A percentile compares a stretch with the other conserved stretches of the same genome.
Evolutionary conservation across 1,140 invertebrate genomes (phyloP).

Genomic region (Drosophila auraria): DNA sequence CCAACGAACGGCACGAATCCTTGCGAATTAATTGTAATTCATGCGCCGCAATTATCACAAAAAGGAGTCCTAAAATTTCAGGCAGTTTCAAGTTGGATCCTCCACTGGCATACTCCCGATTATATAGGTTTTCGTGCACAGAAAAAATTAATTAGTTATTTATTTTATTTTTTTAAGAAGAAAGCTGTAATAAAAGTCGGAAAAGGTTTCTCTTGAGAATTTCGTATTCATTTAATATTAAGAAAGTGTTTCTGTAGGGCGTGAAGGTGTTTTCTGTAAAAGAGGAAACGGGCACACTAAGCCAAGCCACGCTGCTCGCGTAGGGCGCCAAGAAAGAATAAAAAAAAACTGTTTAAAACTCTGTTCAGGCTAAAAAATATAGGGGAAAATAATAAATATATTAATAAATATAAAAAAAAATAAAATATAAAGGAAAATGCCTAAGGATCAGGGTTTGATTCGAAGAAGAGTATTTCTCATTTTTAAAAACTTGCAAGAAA

Average conservation of each 20-base stretch:
- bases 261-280: background rate
- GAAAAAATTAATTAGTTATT: too few species aligned
- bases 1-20: conserved; percentile 64
- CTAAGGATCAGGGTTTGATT: too few species aligned
- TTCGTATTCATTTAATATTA: background rate
- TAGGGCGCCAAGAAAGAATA: too few species aligned
- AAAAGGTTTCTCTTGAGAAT: too few species aligned
- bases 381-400: too few species aligned
- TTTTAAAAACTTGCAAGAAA: background rate
- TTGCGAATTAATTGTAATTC: conserved; percentile 83
- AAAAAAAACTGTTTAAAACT: too few species aligned
- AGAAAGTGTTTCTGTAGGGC: background rate
- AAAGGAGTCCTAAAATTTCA: conserved; percentile 28
- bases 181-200: background rate
- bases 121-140: conserved; percentile 1
- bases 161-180: too few species aligned
- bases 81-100: conserved; percentile 39
- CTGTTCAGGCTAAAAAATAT: too few species aligned
- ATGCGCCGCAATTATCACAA: conserved; percentile 83
- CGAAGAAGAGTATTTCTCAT: background rate
- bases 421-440: too few species aligned
- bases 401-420: too few species aligned
- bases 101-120: background rate
- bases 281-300: too few species aligned
- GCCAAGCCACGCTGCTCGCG: too few species aligned